Base-by-base conservation (phyloP, 53 echinoderm and acorn worm species). In the Hippasteria phrygiana region DNA sequence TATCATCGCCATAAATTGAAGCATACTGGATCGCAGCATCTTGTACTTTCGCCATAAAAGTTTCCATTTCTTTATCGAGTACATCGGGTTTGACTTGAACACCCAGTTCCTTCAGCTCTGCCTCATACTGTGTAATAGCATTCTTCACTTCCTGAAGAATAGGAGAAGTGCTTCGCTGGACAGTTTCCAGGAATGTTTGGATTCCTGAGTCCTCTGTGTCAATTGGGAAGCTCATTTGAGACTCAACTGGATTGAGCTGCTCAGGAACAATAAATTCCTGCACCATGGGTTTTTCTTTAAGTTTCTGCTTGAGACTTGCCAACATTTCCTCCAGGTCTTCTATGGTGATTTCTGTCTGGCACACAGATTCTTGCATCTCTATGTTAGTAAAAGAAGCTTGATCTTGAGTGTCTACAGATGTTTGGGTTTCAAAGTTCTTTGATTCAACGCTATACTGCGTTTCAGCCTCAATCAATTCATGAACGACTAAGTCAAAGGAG, bases 131-230 rank as follows among this genome's bases (percentile, higher is more conserved):
- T 37, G 87, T 88, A 8, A 89, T 89, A 33, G 77, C 89, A 28
- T 83, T 65, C 53, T 92, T 92, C 55, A 92, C 84, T 43, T 92
- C 92, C 70, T 83, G 92, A 16, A 92, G 78, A 28, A 92, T 92
- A 4, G 92, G 92, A n/a, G 83, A 83, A 27, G 92, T 84, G 24
- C 92, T 89, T 17, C 92, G 83, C 34, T 88, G 89, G 26, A 92
- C 84, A 31, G 83, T 75, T 65, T 92, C 92, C 28, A 92, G 64
- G 50, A 89, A 84, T 32, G 88, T 91, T 29, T 93, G 91, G 36
- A 91, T 72, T 32, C 40, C 85, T 13, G 39, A 35, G 29, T 90
- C 87, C 42, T 48, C 54, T 17, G 84, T 65, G 43, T 55, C 56
- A 50, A 53, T 34, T 10, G 71, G 84, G 51, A 70, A 22, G 20